A percentile compares a stretch with the other conserved stretches of the same genome.
Conservation (phyloP, 2,797 vertebrate species). For the Vireo griseus region DNA sequence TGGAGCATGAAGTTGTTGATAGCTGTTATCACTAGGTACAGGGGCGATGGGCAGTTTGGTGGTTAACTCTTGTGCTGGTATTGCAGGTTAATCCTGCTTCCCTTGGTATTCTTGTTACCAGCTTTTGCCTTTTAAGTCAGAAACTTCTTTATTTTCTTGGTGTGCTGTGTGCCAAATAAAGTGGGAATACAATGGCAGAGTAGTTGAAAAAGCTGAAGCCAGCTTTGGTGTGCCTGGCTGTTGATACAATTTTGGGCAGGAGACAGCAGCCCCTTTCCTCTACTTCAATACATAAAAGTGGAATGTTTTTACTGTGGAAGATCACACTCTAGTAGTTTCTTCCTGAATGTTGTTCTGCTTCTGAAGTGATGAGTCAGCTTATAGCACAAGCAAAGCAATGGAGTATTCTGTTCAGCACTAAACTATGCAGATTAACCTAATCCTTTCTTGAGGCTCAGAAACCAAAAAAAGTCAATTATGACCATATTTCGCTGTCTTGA, state of each 20-base stretch:
- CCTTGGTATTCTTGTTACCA: background rate
- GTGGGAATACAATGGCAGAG: background rate
- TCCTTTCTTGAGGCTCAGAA: background rate
- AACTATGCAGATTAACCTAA: background rate
- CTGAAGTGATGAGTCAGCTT: background rate
- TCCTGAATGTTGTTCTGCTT: background rate
- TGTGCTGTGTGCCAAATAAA: background rate
- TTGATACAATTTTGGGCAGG: background rate
- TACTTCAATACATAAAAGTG: background rate
- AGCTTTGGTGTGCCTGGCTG: background rate
- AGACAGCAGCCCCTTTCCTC: background rate
- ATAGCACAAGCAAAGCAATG: background rate
- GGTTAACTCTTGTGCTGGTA: background rate
- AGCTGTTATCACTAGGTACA: background rate
- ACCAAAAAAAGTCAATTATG: background rate
- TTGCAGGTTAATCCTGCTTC: background rate
- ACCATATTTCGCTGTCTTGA: background rate
- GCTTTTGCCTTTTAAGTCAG: background rate
- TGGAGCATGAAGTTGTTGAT: background rate
- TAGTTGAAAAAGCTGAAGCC: background rate
- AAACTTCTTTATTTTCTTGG: background rate
- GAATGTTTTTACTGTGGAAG: background rate
- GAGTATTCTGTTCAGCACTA: background rate
- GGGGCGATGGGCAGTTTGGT: rapidly evolving
- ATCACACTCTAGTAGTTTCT: background rate